These are phyloP conservation scores for Eurosta solidaginis DNA, from an alignment of 1,140 invertebrate species.

Conservation along the genomic window DNA sequence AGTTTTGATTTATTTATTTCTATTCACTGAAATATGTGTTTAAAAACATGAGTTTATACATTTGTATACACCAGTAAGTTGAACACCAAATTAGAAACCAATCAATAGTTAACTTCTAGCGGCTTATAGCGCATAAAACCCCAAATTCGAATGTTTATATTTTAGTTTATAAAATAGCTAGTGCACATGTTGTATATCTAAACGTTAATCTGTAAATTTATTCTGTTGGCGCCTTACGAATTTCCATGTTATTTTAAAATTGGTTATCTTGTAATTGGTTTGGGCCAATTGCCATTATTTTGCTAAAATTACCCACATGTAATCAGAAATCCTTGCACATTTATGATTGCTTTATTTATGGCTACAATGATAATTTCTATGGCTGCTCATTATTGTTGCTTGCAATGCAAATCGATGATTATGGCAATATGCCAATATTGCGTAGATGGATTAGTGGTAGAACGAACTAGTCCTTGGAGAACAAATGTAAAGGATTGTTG, in stretches of 20 bases:
- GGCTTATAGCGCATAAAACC: not conserved
- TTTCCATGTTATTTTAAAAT: slow-evolving; percentile 14
- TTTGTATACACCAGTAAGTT: not conserved
- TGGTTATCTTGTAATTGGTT: slow-evolving; percentile 22
- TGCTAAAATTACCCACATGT: not conserved
- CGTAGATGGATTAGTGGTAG: not conserved
- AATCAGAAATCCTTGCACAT: not conserved
- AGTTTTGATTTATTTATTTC: not conserved
- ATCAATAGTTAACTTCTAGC: not conserved
- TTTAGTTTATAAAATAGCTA: not conserved
- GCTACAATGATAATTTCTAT: not conserved
- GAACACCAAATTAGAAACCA: slow-evolving; percentile 4
- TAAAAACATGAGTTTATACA: not conserved
- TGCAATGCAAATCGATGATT: not conserved
- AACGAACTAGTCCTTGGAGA: no score
- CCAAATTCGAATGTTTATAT: not conserved
- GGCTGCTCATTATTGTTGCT: slow-evolving; percentile 8
- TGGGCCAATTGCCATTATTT: slow-evolving; percentile 20
- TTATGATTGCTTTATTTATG: slow-evolving; percentile 11
- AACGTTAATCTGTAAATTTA: not conserved
- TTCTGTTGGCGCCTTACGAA: not conserved
- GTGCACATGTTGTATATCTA: not conserved
- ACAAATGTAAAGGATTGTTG: no score
- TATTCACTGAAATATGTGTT: not conserved
- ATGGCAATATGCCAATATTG: not conserved